phyloP scores from a whole-genome alignment of 2,888 invertebrate species.

The Coelopa pilipes region DNA sequence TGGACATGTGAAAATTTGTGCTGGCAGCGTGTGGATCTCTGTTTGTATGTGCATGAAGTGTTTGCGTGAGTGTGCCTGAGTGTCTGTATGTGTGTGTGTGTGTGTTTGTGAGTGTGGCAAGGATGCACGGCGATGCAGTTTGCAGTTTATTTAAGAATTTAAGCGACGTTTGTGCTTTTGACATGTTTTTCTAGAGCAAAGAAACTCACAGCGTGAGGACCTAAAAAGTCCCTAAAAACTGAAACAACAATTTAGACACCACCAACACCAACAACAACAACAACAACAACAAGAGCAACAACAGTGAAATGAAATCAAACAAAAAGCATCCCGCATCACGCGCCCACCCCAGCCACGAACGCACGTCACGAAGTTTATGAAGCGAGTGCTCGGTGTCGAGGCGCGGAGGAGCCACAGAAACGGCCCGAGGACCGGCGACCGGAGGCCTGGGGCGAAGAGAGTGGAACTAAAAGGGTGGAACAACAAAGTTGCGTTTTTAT shows the following conservation, averaged over 20 bases:
- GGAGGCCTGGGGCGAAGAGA: not conserved
- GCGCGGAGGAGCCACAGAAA: not conserved
- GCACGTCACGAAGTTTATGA: conserved; percentile 60
- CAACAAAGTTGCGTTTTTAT: conserved; percentile 3
- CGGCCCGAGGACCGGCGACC: not conserved
- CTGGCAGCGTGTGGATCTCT: not conserved
- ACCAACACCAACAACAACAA: no score
- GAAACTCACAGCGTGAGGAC: no score
- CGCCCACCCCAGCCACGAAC: conserved; percentile 42
- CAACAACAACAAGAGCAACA: not conserved
- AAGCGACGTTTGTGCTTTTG: conserved; percentile 33
- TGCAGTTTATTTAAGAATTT: conserved; percentile 34
- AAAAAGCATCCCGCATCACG: not conserved
- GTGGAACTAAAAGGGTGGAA: not conserved
- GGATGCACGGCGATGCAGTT: conserved; percentile 13
- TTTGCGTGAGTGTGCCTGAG: conserved; percentile 4
- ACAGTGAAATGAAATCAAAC: not conserved
- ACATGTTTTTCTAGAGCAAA: conserved; percentile 9
- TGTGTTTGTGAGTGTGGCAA: conserved; percentile 1
- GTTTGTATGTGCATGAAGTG: not conserved
- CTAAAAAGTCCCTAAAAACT: no score
- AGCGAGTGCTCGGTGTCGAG: conserved; percentile 36
- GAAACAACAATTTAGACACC: no score
- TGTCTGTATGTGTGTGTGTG: conserved; percentile 6
- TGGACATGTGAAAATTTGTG: conserved; percentile 43